Conservation (phyloP, 2,888 invertebrate genomes). For the Nymphalis urticae region DNA sequence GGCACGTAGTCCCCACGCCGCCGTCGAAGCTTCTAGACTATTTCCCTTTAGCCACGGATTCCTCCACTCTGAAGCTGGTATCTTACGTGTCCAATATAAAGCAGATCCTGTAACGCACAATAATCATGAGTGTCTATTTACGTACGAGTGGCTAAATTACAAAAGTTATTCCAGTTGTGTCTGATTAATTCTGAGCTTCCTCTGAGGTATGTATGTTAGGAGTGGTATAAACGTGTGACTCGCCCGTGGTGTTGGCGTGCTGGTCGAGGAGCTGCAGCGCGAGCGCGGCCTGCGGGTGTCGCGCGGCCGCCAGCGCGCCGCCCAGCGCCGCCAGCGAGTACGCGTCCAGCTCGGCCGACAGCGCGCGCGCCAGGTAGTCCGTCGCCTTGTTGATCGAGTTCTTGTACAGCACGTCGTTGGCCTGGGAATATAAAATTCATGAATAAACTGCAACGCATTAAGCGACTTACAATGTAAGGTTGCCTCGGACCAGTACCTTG, state of each 20-base stretch:
- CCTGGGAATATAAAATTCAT: conserved; percentile 45
- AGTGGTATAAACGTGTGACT: not conserved
- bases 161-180: too few species aligned
- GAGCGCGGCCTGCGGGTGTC: conserved; percentile 85
- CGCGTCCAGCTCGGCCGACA: conserved; percentile 83
- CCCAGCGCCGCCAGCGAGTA: conserved; percentile 90
- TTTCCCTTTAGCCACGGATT: conserved; percentile 72
- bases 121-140: not conserved
- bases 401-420: conserved; percentile 76
- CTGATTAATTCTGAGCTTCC: too few species aligned
- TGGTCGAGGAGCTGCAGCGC: conserved; percentile 78
- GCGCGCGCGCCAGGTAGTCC: conserved; percentile 86
- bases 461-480: not conserved
- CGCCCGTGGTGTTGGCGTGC: conserved; percentile 75
- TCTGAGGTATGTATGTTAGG: too few species aligned
- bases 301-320: conserved; percentile 88
- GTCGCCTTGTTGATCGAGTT: conserved; percentile 88
- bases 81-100: conserved; percentile 68
- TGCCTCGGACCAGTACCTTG: conserved; percentile 50
- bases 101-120: conserved; percentile 52
- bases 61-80: conserved; percentile 63
- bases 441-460: too few species aligned
- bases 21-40: conserved; percentile 86
- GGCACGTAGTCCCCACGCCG: conserved; percentile 92
- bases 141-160: too few species aligned